Evolutionary conservation across 2,113 vertebrate genomes (phyloP), one percentile per base, ranked within the genome.

Genomic region (Lampris megalopsis): DNA sequence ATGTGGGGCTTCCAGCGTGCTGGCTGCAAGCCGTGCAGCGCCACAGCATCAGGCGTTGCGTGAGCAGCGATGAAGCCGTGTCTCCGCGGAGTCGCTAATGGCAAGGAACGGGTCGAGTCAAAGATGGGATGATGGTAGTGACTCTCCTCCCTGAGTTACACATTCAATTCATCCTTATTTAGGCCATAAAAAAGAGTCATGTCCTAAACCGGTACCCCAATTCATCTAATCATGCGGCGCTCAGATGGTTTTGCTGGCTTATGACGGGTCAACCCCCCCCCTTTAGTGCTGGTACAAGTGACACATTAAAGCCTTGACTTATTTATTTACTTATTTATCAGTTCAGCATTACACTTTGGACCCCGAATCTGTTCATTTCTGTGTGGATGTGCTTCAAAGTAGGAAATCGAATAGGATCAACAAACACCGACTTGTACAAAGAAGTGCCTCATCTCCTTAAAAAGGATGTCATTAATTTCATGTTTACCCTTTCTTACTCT

Each of bases 401-500:
- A 52, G 42, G 58, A 1, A 9, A 69, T 69, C 60, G 45, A 6
- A 58, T 41, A 37, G 53, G 77, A 71, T 76, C 36, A 61, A 58
- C 56, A 79, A 75, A 53, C 6, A n/a, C 41, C 61, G 6, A 58
- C 41, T 5, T 70, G 65, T 73, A 53, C 6, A 71, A 54, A 68
- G 45, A 57, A 11, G 3, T 35, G 37, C 76, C 45, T 70, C 40
- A 70, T 69, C 58, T 49, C 36, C 36, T 80, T 59, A 62, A 82
- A 83, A 67, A 82, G 70, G 13, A 73, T 57, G 60, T 84, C 84
- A 78, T 86, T 90, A 79, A 85, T 91, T 73, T 86, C 41, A 76
- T 88, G 79, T 88, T 91, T 90, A 87, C 59, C 50, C 67, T 90
- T 88, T 83, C 67, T 85, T 74, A 41, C 68, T 84, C 74, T 87